Evolutionary conservation across 2,888 invertebrate species (phyloP), one percentile per base, ranked within the genome.

Genomic region (Acanthosepion pharaonis): DNA sequence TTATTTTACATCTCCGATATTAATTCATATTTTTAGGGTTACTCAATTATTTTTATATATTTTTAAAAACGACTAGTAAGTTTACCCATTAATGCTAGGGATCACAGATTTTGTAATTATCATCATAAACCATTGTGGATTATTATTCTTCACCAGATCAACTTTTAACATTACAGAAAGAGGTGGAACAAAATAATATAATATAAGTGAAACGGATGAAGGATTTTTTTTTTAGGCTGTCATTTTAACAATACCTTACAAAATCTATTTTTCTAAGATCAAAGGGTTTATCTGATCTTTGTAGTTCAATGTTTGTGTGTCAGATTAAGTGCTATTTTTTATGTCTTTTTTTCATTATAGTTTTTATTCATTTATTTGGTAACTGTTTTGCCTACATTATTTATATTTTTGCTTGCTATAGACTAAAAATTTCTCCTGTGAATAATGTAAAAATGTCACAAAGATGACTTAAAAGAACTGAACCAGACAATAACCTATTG

Each of bases 251-350:
- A 78, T 78, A 78, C 8, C 64, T 5, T 25, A 25, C 78, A 9
- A 78, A 78, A 78, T 78, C 28, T 9, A 78, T 78, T 78, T 78
- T 78, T 78, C 28, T 9, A 78, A 78, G n/a, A 78, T 78, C 78
- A 78, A 78, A n/a, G 8, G n/a, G 5, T 23, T 78, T 78, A n/a
- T 78, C n/a, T 78, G 78, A n/a, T 78, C 78, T 78, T 78, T 78
- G 25, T 59, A 59, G 59, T 59, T 25, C 25, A 5, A 20, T 23
- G 59, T 59, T 59, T 59, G n/a, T 78, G n/a, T 78, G 11, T n/a
- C 78, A 78, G 78, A 78, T 78, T n/a, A 78, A 78, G n/a, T 9
- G 78, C n/a, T 78, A n/a, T 78, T 78, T 78, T 78, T 78, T n/a
- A 78, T 78, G 28, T 20, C 42, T 42, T 42, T 20, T 20, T 59